Base-by-base conservation (phyloP, 1,140 invertebrate genomes). In the Scaptomyza pallida region DNA sequence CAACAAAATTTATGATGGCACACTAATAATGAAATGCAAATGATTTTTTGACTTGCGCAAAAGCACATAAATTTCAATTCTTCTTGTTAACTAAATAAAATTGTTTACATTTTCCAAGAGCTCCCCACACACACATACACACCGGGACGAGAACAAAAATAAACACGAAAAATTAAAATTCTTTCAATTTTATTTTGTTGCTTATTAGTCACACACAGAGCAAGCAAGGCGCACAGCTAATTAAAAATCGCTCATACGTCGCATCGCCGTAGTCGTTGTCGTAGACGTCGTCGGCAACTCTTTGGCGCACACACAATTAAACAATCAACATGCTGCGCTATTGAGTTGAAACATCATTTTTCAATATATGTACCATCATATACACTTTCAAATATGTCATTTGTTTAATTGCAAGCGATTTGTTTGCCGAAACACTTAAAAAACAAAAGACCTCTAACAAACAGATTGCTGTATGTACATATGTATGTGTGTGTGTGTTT, bases 191-290 rank as follows among this genome's bases (percentile, higher is more conserved):
- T 3, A 12, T 35, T 12, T 35, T 6, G 47, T 26, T 69, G 59
- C 48, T 64, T 55, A 67, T 59, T 59, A 60, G 55, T 60, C 69
- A 54, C 40, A 47, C 1, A 8, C 26, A 9, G 1, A 8, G 26
- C 26, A 47, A 4, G 26, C 26, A 9, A 1, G 26, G 26, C 26
- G 23, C 37, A 47, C 17, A 44, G 69, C 35, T 60, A 72, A 72
- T 72, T 67, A 72, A 60, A 72, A 54, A 68, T 72, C 55, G 69
- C 55, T 41, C 48, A 72, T 72, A 72, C 69, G 69, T 41, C 55
- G 41, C 48, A 54, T 67, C 33, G 45, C 44, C 37, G 9, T 30
- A 17, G 10, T 1, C 50, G 19, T 10, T 2, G 12, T 37, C 12
- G n/a, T 5, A 17, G 10, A 1, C 50, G 19, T 10, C 6, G 12